Evolutionary conservation across 2,888 invertebrate genomes (phyloP), one percentile per base, ranked within the genome.

Genomic region (Seira sanloemensis): DNA sequence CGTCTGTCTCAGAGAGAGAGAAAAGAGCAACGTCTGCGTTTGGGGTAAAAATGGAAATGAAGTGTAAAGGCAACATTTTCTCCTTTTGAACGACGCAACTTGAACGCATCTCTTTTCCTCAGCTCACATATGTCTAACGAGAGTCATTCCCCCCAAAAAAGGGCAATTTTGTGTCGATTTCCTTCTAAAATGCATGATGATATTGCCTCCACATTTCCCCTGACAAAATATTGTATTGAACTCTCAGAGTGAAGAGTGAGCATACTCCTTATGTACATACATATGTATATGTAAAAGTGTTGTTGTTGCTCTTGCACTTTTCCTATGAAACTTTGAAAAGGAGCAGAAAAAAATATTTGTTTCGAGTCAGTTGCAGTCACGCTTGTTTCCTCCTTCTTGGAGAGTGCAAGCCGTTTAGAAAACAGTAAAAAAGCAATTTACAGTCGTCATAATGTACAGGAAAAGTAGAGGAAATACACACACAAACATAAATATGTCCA

Each of bases 351-450:
- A 65, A 19, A 23, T n/a, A n/a, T n/a, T 69, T 58, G 46, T 21
- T 80, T 80, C 68, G 12, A 67, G 73, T 80, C 74, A 68, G 75
- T 71, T 76, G 65, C 81, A 76, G 81, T 74, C 75, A 80, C 67
- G 9, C 58, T 4, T n/a, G 4, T n/a, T 58, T 9, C 58, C 58
- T 58, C 58, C 58, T 18, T 58, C n/a, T 54, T 65, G n/a, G 67
- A 54, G 69, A 69, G 65, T 76, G 62, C 58, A 75, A 24, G 81
- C 65, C 69, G 81, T 81, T 81, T 81, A 81, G 69, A 76, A 71
- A 75, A 69, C 65, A 75, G 69, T 81, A 75, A 81, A 81, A 58
- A 81, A 71, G 75, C 75, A 37, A 81, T 81, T 81, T 81, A 76
- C 81, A 81, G 23, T 75, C 21, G 67, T 75, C 75, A 65, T 76